Evolutionary conservation across 2,113 vertebrate genomes (phyloP), one percentile per base, ranked within the genome.

Genomic region (Mobula birostris): DNA sequence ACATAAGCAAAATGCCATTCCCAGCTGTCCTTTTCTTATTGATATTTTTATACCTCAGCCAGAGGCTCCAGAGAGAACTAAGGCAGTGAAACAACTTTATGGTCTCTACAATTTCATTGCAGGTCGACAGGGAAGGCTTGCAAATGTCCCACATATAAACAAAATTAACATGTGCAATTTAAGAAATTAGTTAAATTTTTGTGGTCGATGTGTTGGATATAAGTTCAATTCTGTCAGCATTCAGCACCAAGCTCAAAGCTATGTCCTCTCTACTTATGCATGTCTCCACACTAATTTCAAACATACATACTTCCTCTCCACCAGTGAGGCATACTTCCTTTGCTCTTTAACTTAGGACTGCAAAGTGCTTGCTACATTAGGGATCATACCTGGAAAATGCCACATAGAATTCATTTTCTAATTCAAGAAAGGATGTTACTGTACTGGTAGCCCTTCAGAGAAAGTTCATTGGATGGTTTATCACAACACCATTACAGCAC

Each of bases 1-100:
- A 93, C 48, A 40, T 93, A 27, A 74, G 40, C 74, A 82, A 82
- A 94, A 97, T 98, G 98, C 97, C 99, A 98, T 99, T 99, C 96
- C 99, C 99, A 98, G 99, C 40, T 29, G 21, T 74, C 24, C 27
- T 93, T 56, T 56, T 5, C 14, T 9, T 15, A 36, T 27, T 21
- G 40, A 48, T 72, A 74, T 24, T 1, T 17, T 11, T 8, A 93
- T 74, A 27, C 90, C 56, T 36, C 11, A 58, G 29, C 27, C 14
- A 15, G n/a, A 29, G 15, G 5, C 40, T 21, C 36, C 91, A 74
- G 40, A 74, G 36, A 36, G 74, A 27, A 93, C 36, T 21, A 63
- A 40, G 87, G 68, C 36, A 72, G 36, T 72, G n/a, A 92, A 70
- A 92, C 48, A 48, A 7, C 17, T 92, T 92, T 72, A 92, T 92